phyloP scores from a whole-genome alignment of 2,797 vertebrate species.

The Alectoris magna region DNA sequence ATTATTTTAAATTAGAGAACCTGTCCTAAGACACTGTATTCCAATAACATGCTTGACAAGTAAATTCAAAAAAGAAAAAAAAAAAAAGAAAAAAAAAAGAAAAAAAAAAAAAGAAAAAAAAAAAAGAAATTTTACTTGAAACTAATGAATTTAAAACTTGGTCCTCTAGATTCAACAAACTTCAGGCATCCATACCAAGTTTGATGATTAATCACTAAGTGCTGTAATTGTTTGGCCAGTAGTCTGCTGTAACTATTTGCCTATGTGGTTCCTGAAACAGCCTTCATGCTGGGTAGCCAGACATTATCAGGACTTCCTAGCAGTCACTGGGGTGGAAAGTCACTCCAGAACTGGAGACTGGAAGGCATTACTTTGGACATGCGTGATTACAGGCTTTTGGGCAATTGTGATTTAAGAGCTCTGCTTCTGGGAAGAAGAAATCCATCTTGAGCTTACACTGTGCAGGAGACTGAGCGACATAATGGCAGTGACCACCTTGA shows the following conservation, averaged over 20 bases:
- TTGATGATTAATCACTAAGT: background rate
- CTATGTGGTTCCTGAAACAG: background rate
- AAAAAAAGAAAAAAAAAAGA: background rate
- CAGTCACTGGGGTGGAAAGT: background rate
- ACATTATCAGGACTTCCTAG: background rate
- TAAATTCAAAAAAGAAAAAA: background rate
- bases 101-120: background rate
- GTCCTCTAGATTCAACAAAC: background rate
- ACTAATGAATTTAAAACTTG: background rate
- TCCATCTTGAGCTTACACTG: accelerated
- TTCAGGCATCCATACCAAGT: background rate
- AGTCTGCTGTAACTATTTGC: background rate
- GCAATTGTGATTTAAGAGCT: background rate
- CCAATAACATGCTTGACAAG: background rate
- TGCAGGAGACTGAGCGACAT: background rate
- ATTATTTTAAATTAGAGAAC: background rate
- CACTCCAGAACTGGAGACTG: background rate
- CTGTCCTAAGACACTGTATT: background rate
- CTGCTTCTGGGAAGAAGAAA: background rate
- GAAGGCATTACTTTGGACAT: background rate
- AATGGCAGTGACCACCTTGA: background rate
- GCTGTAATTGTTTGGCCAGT: background rate
- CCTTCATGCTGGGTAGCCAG: background rate
- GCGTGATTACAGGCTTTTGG: background rate
- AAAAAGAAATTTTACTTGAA: background rate